Evolutionary conservation across 2,113 vertebrate species (phyloP).

Genomic region (Lucifuga dentata): DNA sequence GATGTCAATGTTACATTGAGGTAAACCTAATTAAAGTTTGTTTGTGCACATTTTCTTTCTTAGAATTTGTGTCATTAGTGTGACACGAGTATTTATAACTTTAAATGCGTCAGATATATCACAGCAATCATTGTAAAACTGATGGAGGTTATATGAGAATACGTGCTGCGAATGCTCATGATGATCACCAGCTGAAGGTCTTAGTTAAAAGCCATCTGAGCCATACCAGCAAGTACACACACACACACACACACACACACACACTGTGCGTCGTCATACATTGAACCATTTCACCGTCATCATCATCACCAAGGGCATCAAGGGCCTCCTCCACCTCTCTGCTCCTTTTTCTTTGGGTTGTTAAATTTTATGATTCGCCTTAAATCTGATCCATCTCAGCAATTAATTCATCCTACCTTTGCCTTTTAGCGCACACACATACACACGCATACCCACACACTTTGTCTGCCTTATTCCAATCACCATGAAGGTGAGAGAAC

Average conservation of each 20-base stretch:
- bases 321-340: not conserved
- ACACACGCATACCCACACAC: conserved; percentile 13
- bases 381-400: conserved; percentile 12
- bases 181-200: too few species aligned
- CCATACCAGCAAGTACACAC: too few species aligned
- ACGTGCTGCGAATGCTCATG: too few species aligned
- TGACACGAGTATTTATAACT: too few species aligned
- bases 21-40: not conserved
- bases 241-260: too few species aligned
- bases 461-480: conserved; percentile 53
- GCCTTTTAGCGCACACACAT: conserved; percentile 12
- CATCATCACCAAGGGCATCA: not conserved
- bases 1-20: not conserved
- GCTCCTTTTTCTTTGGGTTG: not conserved
- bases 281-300: conserved; percentile 3
- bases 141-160: not conserved
- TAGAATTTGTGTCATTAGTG: not conserved
- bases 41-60: not conserved
- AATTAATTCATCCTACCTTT: conserved; percentile 29
- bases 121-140: not conserved
- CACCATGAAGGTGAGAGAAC: conserved; percentile 70
- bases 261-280: too few species aligned
- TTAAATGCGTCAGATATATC: not conserved
- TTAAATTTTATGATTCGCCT: conserved; percentile 19
- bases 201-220: too few species aligned